These are phyloP conservation scores for Muschampia plurimacula DNA, from an alignment of 2,888 invertebrate species.

Conservation along the genomic window DNA sequence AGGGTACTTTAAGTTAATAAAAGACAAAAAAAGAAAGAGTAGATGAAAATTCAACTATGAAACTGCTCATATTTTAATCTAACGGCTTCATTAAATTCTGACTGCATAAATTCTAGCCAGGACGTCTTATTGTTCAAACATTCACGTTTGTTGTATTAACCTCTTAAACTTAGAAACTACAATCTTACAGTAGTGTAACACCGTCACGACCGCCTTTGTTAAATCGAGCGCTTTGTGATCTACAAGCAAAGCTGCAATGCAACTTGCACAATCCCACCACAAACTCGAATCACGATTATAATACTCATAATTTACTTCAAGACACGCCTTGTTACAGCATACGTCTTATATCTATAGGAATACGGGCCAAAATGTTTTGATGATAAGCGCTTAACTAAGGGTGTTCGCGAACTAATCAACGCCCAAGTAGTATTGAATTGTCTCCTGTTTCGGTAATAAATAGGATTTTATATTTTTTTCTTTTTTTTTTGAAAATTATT, in stretches of 20 bases:
- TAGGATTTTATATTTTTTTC: too few relatives aligned
- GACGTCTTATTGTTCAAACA: neutral
- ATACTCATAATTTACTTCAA: constrained; percentile 2
- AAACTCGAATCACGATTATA: constrained; percentile 15
- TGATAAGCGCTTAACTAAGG: constrained; percentile 1
- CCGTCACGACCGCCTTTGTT: constrained; percentile 34
- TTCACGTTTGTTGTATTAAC: constrained; percentile 23
- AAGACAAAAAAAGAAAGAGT: too few relatives aligned
- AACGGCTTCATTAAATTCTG: neutral
- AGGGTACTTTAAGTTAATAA: too few relatives aligned
- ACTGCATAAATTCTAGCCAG: neutral
- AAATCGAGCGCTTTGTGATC: constrained; percentile 8
- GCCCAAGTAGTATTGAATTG: constrained; percentile 7
- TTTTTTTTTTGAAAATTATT: too few relatives aligned
- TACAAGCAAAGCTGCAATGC: constrained; percentile 5
- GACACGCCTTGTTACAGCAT: constrained; percentile 12
- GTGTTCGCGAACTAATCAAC: neutral
- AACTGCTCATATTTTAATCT: neutral
- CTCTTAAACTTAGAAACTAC: constrained; percentile 8
- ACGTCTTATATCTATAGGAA: neutral
- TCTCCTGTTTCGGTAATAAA: neutral
- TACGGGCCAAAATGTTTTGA: constrained; percentile 11
- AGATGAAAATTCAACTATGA: neutral
- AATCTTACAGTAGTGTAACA: constrained; percentile 26
- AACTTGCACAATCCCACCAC: constrained; percentile 24